Base-by-base conservation (phyloP, 2,888 invertebrate species). In the Erebia aethiops region DNA sequence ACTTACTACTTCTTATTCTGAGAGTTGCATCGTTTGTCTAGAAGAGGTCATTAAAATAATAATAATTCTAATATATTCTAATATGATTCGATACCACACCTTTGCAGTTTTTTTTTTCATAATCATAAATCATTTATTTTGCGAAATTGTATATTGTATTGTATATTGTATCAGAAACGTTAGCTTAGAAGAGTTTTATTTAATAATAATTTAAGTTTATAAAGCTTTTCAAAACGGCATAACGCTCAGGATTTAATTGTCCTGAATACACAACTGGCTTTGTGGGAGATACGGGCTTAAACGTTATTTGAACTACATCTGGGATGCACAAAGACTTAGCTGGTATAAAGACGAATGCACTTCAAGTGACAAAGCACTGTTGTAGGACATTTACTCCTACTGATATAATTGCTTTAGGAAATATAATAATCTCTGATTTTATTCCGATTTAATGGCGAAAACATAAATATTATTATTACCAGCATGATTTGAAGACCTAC, bases 241-340 rank as follows among this genome's bases (percentile, higher is more conserved):
- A 56, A 13, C 54, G 58, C 46, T 49, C 16, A 10, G 58, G 58
- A 58, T 67, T 49, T 67, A 67, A 67, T 58, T 67, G 67, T 67
- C 67, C 67, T 49, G 51, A 67, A 67, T 67, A 67, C 58, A 67
- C 66, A 67, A 58, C 46, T 26, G 58, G 49, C 67, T 67, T 51
- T 67, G 67, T 58, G 67, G 49, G 67, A 57, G 67, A 67, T 67
- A 67, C 67, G 57, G 57, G 58, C 67, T 49, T 49, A 49, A 67
- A 49, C 58, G 67, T 58, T 65, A 65, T 65, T 67, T 67, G 67
- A 26, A 49, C 67, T 26, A 16, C 58, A 67, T 67, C 58, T 57
- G 46, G 46, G n/a, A 67, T 67, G 67, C 58, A 67, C 67, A 67
- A 67, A 67, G 67, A 66, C 67, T 49, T 65, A 26, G 57, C 58